phyloP scores from a whole-genome alignment of 2,888 invertebrate genomes.

The Orthonychiurus folsomi region DNA sequence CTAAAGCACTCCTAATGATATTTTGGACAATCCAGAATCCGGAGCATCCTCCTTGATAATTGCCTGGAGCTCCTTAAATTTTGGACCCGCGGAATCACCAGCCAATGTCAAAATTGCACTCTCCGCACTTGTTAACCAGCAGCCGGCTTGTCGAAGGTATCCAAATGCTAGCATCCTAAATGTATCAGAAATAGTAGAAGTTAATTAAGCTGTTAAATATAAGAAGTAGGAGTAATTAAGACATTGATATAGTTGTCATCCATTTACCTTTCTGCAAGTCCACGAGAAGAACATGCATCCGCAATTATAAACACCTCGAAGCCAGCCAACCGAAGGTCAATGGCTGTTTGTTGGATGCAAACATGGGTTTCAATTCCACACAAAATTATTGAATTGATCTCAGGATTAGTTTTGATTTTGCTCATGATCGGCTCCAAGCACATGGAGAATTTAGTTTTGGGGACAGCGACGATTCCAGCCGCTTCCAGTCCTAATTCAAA shows the following conservation, averaged over 20 bases:
- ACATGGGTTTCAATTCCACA: constrained; percentile 53
- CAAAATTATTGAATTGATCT: constrained; percentile 44
- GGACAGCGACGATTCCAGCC: constrained; percentile 44
- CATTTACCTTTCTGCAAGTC: constrained; percentile 45
- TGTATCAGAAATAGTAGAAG: background rate
- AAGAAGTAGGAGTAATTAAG: constrained; percentile 7
- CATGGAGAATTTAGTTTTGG: constrained; percentile 53
- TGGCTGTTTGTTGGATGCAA: constrained; percentile 52
- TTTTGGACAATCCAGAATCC: constrained; percentile 46
- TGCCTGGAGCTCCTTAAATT: constrained; percentile 51
- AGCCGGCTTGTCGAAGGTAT: constrained; percentile 50
- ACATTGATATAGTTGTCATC: background rate
- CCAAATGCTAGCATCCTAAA: constrained; percentile 47
- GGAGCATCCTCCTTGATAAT: constrained; percentile 49
- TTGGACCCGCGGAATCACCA: constrained; percentile 50
- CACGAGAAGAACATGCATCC: constrained; percentile 51
- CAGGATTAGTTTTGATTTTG: constrained; percentile 42
- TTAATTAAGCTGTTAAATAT: constrained; percentile 1
- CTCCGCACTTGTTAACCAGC: constrained; percentile 52
- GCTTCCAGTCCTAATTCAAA: constrained; percentile 47
- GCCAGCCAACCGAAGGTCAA: constrained; percentile 46
- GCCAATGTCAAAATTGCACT: constrained; percentile 50
- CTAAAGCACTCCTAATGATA: too few relatives aligned
- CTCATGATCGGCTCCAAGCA: constrained; percentile 47
- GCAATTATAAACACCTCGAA: constrained; percentile 52